phyloP scores from a whole-genome alignment of 2,797 vertebrate genomes.

The Aplochiton taeniatus region DNA sequence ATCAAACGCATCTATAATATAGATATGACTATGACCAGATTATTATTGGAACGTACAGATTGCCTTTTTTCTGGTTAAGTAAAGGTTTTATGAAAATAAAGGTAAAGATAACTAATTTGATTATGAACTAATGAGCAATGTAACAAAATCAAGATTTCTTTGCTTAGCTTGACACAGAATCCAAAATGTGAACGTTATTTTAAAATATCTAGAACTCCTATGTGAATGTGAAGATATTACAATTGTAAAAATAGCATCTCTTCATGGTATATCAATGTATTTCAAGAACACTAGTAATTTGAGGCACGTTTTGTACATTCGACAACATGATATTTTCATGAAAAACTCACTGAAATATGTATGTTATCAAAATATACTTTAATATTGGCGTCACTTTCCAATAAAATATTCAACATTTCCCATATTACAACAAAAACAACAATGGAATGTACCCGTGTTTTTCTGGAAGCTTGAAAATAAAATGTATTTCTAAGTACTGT shows the following conservation, averaged over 20 bases:
- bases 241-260: neutral
- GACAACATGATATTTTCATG: neutral
- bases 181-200: neutral
- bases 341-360: neutral
- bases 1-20: too few species aligned
- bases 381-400: neutral
- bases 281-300: neutral
- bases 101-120: neutral
- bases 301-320: neutral
- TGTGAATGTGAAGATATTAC: neutral
- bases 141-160: neutral
- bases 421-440: neutral
- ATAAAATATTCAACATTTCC: conserved; percentile 2
- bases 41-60: too few species aligned
- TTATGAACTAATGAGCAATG: neutral
- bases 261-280: neutral
- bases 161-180: neutral
- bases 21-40: too few species aligned
- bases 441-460: neutral
- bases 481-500: neutral
- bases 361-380: conserved; percentile 14
- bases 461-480: neutral
- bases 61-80: too few species aligned
- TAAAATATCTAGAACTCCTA: neutral
- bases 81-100: neutral